Percentiles rank a stretch among this genome's conserved stretches.
Conservation (phyloP, 2,113 vertebrate genomes). For the Tichodroma muraria region DNA sequence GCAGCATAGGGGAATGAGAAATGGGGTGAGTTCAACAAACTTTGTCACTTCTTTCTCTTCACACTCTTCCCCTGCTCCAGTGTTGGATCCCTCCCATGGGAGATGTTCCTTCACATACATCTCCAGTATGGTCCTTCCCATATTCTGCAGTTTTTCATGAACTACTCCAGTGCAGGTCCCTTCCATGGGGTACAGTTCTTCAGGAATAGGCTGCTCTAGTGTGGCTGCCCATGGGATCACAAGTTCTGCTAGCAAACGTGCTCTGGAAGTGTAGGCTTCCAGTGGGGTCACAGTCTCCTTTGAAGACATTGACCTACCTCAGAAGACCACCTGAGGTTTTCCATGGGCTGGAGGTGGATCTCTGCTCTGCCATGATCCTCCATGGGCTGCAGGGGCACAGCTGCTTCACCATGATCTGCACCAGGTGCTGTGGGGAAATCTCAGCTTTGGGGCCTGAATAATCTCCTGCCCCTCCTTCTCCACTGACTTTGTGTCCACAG, state of each 20-base stretch:
- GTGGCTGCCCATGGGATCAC: rapidly evolving
- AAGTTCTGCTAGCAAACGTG: background rate
- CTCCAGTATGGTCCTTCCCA: rapidly evolving
- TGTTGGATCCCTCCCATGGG: rapidly evolving
- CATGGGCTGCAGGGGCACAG: background rate
- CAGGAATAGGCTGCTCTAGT: background rate
- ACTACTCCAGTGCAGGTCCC: rapidly evolving
- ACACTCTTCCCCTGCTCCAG: background rate
- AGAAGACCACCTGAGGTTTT: rapidly evolving
- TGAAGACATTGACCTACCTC: rapidly evolving
- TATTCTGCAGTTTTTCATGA: background rate
- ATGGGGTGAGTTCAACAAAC: background rate
- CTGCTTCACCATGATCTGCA: background rate
- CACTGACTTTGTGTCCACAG: background rate
- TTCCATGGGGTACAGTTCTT: background rate
- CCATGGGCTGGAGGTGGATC: background rate
- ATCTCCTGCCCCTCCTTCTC: background rate
- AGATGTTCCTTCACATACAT: background rate
- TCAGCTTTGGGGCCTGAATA: rapidly evolving
- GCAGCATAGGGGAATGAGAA: rapidly evolving
- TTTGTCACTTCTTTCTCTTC: background rate
- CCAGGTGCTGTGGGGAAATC: background rate
- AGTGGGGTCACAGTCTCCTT: rapidly evolving
- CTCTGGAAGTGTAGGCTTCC: rapidly evolving
- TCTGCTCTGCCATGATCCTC: background rate